Evolutionary conservation across 2,888 invertebrate genomes (phyloP), one percentile per base, ranked within the genome.

Genomic region (Yponomeuta sedellus): DNA sequence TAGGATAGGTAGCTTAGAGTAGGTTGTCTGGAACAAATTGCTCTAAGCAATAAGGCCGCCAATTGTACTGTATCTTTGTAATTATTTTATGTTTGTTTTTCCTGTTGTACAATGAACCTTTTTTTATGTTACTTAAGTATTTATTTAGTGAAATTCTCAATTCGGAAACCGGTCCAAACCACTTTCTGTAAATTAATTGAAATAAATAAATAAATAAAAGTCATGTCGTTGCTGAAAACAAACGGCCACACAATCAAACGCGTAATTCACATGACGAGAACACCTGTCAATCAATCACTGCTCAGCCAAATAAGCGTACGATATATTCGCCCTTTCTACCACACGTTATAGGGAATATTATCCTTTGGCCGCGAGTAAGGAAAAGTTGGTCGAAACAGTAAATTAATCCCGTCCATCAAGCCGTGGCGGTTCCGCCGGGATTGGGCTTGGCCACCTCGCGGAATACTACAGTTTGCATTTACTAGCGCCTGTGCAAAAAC

Each of bases 241-340:
- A 58, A n/a, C 20, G 22, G 20, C 12, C 28, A 34, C 25, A 11
- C 22, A 64, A 64, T 52, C 11, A 64, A 16, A 19, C 28, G 19
- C 11, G 34, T 34, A 39, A 19, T 62, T 34, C 34, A 40, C n/a
- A 39, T 40, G 59, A 10, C 59, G 39, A 25, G 20, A 59, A 34
- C 56, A 62, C 57, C 67, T 61, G 62, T 65, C 66, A 64, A 61
- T 34, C 64, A 40, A 22, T 59, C 59, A 59, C 59, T 59, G 44
- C 0, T 16, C 44, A 52, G 16, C 44, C 44, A 16, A 52, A 34
- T 34, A 34, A 34, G 6, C 5, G 34, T 52, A 52, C 44, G 16
- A 52, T 1, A 3, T 16, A 52, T 2, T 8, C 16, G 44, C 44
- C 44, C 44, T 52, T 52, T 0, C 2, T 16, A 16, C 1, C 44